A percentile compares a stretch with the other conserved stretches of the same genome.
Conservation (phyloP, 2,888 invertebrate genomes). For the Zeuzera pyrina region DNA sequence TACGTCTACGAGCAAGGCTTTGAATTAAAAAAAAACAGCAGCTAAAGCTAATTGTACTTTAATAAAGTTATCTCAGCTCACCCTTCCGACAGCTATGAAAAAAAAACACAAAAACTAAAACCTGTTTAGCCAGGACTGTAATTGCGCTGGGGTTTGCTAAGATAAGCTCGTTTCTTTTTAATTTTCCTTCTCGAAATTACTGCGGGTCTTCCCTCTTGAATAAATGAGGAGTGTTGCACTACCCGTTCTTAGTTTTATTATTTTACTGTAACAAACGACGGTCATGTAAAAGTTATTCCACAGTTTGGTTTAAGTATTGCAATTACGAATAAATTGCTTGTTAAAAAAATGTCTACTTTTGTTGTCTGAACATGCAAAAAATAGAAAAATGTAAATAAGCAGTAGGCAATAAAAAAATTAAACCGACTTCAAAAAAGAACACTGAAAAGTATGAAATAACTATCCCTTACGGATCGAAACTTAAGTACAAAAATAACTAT, state of each 20-base stretch:
- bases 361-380: too few species aligned
- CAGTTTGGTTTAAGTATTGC: too few species aligned
- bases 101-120: conserved; percentile 21
- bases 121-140: conserved; percentile 40
- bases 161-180: conserved; percentile 60
- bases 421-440: too few species aligned
- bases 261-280: conserved; percentile 36
- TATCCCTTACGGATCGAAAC: too few species aligned
- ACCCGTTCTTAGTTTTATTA: conserved; percentile 17
- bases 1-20: neutral
- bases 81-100: conserved; percentile 3
- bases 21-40: neutral
- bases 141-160: conserved; percentile 42
- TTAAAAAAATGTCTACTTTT: too few species aligned
- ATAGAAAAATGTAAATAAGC: too few species aligned
- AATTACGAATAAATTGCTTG: too few species aligned
- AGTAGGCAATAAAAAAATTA: too few species aligned
- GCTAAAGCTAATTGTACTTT: conserved; percentile 1
- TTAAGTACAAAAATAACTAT: too few species aligned
- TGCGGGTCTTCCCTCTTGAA: conserved; percentile 46
- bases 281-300: conserved; percentile 18
- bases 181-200: conserved; percentile 56
- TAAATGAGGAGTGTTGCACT: conserved; percentile 47
- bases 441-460: too few species aligned
- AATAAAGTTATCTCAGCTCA: neutral